Base-by-base conservation (phyloP, 1,140 invertebrate genomes). In the Papilio aristodemus region DNA sequence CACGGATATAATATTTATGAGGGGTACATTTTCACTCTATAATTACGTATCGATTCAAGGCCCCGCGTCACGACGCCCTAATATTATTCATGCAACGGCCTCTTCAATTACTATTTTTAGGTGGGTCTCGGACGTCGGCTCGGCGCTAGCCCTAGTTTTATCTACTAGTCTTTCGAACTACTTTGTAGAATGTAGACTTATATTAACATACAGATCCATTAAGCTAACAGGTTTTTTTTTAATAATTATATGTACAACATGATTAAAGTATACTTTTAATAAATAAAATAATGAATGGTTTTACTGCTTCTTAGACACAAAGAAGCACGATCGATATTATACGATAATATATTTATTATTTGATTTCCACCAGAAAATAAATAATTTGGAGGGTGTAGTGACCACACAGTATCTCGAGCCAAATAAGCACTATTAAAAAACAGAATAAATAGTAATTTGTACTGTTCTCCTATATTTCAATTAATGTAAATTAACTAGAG, bases 1-100 rank as follows among this genome's bases (percentile, higher is more conserved):
- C 83, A 79, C 74, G 78, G 80, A 88, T 84, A 87, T 86, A 82
- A 85, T 87, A 89, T 89, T 89, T 87, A 91, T 87, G 89, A 88
- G 85, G 87, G 86, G 81, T 83, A 83, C 84, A 75, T 84, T 88
- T 84, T 86, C 77, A 87, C 85, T 87, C 84, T 88, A 88, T 91
- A 89, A 91, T 91, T 89, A 91, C 80, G 81, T 85, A 90, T 89
- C 85, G 84, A 89, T 89, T 86, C 78, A 77, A 73, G 75, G 77
- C 70, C 72, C 75, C 75, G 73, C 69, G 78, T 84, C 75, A 83
- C 79, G 78, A 85, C 84, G 86, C 86, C 85, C 86, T 83, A 88
- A 86, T 88, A 80, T 83, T 81, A 86, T 84, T 84, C 85, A 83
- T 72, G 66, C 68, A 68, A 64, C 71, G 64, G 60, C 69, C 71